phyloP scores from a whole-genome alignment of 2,113 vertebrate genomes.

The Geothlypis trichas region DNA sequence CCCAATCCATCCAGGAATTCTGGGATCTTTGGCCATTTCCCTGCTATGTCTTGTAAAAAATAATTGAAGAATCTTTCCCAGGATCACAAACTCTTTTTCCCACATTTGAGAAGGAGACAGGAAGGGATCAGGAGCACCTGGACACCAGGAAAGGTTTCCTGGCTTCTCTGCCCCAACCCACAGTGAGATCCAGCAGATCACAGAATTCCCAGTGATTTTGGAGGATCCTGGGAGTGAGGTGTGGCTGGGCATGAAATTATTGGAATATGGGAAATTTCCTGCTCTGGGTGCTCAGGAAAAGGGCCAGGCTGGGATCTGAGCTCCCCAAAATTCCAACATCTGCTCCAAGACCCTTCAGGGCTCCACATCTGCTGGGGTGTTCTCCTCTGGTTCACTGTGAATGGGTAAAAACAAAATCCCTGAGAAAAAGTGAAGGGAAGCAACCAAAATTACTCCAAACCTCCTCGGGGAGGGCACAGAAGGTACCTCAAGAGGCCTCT shows the following conservation, averaged over 20 bases:
- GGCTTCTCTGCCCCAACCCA: not conserved
- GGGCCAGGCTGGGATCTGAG: not conserved
- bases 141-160: not conserved
- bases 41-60: not conserved
- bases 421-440: not conserved
- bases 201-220: not conserved
- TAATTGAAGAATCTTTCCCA: not conserved
- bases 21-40: not conserved
- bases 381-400: not conserved
- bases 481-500: not conserved
- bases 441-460: rapidly evolving
- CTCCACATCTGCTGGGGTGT: not conserved
- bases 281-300: not conserved
- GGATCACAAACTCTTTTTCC: not conserved
- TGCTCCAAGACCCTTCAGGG: rapidly evolving
- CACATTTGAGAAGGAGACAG: rapidly evolving
- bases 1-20: not conserved
- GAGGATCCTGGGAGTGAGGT: not conserved
- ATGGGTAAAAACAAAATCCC: rapidly evolving
- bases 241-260: not conserved
- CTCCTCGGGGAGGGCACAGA: not conserved
- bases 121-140: no score
- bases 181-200: no score
- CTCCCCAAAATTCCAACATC: not conserved
- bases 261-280: not conserved